Percentiles rank a stretch among this genome's conserved stretches.
Conservation (phyloP, 1,140 invertebrate species). For the Drosophila pectinifera region DNA sequence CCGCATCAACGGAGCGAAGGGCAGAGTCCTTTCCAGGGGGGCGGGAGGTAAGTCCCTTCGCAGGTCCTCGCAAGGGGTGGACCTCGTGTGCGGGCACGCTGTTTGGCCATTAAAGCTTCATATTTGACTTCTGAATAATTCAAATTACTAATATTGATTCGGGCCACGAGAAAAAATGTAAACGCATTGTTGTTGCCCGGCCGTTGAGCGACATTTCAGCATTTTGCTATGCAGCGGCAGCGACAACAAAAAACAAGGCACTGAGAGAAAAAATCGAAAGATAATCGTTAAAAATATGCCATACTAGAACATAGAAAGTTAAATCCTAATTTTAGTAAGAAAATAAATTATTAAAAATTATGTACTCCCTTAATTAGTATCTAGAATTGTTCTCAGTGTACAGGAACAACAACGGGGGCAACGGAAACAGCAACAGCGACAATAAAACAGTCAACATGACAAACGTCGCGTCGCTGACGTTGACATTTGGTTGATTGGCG, state of each 20-base stretch:
- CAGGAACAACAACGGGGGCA: constrained; percentile 28
- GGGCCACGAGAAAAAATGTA: constrained; percentile 75
- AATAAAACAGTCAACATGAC: constrained; percentile 65
- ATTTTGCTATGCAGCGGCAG: constrained; percentile 48
- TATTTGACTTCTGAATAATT: constrained; percentile 85
- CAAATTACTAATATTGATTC: constrained; percentile 85
- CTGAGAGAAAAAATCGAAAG: background rate
- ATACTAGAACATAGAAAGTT: too few species aligned
- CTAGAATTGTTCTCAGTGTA: background rate
- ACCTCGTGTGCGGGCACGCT: constrained; percentile 62
- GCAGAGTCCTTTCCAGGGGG: background rate
- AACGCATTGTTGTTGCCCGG: constrained; percentile 62
- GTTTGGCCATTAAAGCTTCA: constrained; percentile 85
- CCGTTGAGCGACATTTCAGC: constrained; percentile 64
- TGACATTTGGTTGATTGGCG: constrained; percentile 82
- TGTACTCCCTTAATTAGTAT: too few species aligned
- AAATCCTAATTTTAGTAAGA: background rate
- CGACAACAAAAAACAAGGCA: constrained; percentile 21
- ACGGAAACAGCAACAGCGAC: constrained; percentile 43
- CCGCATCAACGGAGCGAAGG: constrained; percentile 9
- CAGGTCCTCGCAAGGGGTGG: constrained; percentile 4
- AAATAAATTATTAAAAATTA: too few species aligned
- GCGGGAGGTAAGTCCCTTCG: background rate
- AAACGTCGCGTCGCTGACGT: constrained; percentile 64
- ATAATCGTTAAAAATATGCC: background rate